Base-by-base conservation (phyloP, 2,888 invertebrate species). In the Pedicia rivosa region DNA sequence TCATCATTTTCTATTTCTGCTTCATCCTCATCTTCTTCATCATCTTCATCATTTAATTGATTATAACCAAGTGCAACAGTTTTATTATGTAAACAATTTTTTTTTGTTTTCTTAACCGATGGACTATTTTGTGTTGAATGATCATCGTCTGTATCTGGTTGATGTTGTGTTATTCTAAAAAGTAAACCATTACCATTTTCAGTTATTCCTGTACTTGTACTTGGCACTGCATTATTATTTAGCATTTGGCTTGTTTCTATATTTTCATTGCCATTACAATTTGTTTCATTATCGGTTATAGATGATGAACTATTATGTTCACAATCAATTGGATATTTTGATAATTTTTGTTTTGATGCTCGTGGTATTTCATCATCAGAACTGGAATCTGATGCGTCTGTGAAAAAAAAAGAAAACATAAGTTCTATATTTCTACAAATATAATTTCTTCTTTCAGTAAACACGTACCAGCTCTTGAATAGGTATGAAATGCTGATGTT, bases 91-190 rank as follows among this genome's bases (percentile, higher is more conserved):
- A 6, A 5, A 8, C 8, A 20, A 13, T 20, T 32, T 13, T n/a
- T 31, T n/a, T n/a, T n/a, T n/a, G n/a, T n/a, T n/a, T n/a, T n/a
- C n/a, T 24, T 24, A 8, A 10, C n/a, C 6, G 9, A 10, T 17
- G 36, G 36, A 36, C 36, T 42, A 37, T 44, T 42, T 15, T 38
- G 15, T 8, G 39, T 40, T 4, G 67, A 64, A 39, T 66, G 66
- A 45, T 74, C 74, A 46, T 74, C 74, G 46, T 75, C 75, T 0
- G 74, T 74, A 48, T 74, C 74, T 40, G 60, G 58, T 42, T 47
- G 47, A 41, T 70, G 64, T 56, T 69, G 63, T 39, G 67, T 63
- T 55, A 70, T 64, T 45, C 68, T 57, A 46, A 67, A 68, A 27
- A 65, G 46, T 12, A 32, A 27, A 12, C 52, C 52, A 46, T 52